These are phyloP conservation scores for Tryphoninae sp. DNA, from an alignment of 2,888 invertebrate genomes.

Conservation along the genomic window DNA sequence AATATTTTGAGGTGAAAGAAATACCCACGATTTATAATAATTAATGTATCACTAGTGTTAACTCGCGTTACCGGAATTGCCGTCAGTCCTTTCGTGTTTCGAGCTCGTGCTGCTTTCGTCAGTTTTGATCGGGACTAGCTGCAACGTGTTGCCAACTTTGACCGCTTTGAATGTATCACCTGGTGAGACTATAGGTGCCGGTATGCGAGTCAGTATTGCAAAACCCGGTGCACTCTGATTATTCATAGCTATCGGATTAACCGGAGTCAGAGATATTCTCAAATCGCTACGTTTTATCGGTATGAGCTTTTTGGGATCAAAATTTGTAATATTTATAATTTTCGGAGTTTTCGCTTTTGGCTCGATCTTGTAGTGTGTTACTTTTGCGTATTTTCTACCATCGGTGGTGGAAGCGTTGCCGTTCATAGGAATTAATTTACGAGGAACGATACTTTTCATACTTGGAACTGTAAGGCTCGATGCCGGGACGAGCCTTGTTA, in stretches of 20 bases:
- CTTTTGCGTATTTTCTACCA: conserved; percentile 53
- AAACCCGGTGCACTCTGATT: conserved; percentile 64
- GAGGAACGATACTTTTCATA: conserved; percentile 50
- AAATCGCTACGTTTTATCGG: conserved; percentile 70
- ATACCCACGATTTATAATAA: conserved; percentile 30
- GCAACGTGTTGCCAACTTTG: conserved; percentile 74
- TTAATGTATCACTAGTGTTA: conserved; percentile 50
- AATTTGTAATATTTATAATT: conserved; percentile 69
- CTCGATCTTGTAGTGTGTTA: conserved; percentile 65
- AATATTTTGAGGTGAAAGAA: neutral
- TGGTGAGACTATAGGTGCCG: conserved; percentile 68
- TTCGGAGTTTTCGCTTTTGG: conserved; percentile 65
- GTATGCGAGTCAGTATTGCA: conserved; percentile 69
- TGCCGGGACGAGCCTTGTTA: conserved; percentile 21
- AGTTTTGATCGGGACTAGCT: conserved; percentile 71
- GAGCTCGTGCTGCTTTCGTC: conserved; percentile 50
- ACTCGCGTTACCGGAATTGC: conserved; percentile 49
- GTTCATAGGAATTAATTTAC: conserved; percentile 52
- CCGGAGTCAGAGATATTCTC: conserved; percentile 66
- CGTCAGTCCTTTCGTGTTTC: conserved; percentile 21
- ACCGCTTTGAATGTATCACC: conserved; percentile 75
- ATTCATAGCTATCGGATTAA: conserved; percentile 59
- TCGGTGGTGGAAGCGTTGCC: conserved; percentile 22
- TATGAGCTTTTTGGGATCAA: conserved; percentile 71
- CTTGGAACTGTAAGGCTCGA: conserved; percentile 39